Evolutionary conservation across 2,888 invertebrate genomes (phyloP).

Genomic region (Byasa hedistus): DNA sequence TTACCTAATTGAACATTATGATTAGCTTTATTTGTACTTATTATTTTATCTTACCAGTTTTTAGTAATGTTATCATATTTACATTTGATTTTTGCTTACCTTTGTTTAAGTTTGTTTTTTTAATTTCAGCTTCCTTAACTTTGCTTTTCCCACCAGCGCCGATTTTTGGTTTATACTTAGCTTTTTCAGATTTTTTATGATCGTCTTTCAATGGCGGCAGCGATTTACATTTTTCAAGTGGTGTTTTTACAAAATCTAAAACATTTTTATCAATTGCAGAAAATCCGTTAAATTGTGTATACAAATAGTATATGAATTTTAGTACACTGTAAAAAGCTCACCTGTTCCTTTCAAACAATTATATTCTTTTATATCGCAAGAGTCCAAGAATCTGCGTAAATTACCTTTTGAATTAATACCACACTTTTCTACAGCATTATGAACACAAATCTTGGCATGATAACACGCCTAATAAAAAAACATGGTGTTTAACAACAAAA

Average conservation of each 20-base stretch:
- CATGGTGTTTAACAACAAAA: background rate
- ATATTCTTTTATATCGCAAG: slow-evolving; percentile 64
- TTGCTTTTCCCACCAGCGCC: background rate
- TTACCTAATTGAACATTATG: background rate
- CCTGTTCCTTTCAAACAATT: slow-evolving; percentile 57
- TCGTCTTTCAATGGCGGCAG: slow-evolving; percentile 36
- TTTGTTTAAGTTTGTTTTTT: background rate
- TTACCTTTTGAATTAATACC: slow-evolving; percentile 43
- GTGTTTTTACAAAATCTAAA: slow-evolving; percentile 45
- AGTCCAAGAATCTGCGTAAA: slow-evolving; percentile 55
- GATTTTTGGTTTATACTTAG: background rate
- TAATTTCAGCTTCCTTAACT: background rate
- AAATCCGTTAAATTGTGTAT: background rate
- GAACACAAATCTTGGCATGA: slow-evolving; percentile 60
- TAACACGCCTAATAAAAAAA: slow-evolving; percentile 53
- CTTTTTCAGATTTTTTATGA: background rate
- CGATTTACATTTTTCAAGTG: slow-evolving; percentile 36
- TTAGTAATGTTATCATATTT: background rate
- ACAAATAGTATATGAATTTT: background rate
- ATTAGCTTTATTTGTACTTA: background rate
- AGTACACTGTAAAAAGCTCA: slow-evolving; percentile 35
- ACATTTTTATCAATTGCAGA: slow-evolving; percentile 19
- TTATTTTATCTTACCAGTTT: background rate
- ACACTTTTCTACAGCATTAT: slow-evolving; percentile 53
- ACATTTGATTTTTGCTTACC: background rate